Base-by-base conservation (phyloP, 1,140 invertebrate genomes). In the Neodiprion lecontei region DNA sequence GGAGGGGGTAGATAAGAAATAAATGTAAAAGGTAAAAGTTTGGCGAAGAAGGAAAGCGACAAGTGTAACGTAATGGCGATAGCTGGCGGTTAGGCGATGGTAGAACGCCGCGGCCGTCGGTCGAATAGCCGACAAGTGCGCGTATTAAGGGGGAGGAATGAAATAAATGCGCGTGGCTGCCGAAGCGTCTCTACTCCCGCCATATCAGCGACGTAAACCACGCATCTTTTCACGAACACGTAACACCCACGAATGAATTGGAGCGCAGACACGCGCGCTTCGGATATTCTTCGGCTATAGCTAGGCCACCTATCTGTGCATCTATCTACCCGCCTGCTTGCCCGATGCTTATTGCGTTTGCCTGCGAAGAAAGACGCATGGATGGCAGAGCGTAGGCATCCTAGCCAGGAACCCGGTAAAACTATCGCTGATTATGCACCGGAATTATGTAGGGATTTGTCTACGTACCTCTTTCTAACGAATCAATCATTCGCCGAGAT, bases 181-280 rank as follows among this genome's bases (percentile, higher is more conserved):
- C 21, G 10, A 12, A 17, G 78, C 80, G 79, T 82, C 78, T 5
- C 28, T 40, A 5, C 28, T 80, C 77, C 79, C 81, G 78, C 80
- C 81, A 78, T 80, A 80, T 84, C 79, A 78, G 74, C 8, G 3
- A 61, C 53, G 53, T 61, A 61, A 61, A 61, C 2, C 53, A 61
- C 53, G 53, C 53, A 61, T 61, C 53, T 61, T 61, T 40, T 40
- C 28, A 40, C 53, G n/a, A 40, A 40, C 28, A 61, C 53, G 28
- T 4, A 40, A 61, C 53, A 61, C 7, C 53, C 53, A 61, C 53
- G n/a, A n/a, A n/a, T 5, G 53, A n/a, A 61, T n/a, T 61, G 53
- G n/a, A 40, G 28, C 53, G 3, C 11, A 61, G 11, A 61, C 53
- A 61, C 11, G 11, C 53, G 53, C 11, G 53, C 53, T 11, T 61